These are phyloP conservation scores for Urocolius indicus DNA, from an alignment of 2,113 vertebrate species.

Conservation along the genomic window DNA sequence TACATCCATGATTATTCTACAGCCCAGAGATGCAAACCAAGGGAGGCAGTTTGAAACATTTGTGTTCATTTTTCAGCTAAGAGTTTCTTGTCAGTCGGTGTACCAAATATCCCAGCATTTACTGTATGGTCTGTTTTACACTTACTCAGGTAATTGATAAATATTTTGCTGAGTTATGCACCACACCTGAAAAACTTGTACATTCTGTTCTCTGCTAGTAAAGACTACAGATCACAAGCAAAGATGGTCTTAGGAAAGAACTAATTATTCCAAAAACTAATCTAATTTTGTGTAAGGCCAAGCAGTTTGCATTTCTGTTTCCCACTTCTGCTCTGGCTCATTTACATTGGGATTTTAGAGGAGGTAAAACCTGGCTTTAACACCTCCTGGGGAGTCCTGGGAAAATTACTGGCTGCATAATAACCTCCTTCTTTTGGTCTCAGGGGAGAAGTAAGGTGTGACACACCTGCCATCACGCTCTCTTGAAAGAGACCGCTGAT, in stretches of 20 bases:
- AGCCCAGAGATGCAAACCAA: slow-evolving; percentile 24
- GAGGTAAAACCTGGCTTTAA: neutral
- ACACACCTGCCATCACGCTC: neutral
- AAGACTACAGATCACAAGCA: neutral
- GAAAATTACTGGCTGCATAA: neutral
- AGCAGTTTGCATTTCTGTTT: neutral
- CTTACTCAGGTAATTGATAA: slow-evolving; percentile 16
- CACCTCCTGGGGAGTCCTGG: neutral
- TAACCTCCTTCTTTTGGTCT: neutral
- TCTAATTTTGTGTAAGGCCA: neutral
- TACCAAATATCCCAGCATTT: neutral
- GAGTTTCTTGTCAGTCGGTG: neutral
- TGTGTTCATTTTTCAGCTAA: neutral
- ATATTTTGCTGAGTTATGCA: slow-evolving; percentile 1
- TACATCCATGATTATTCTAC: slow-evolving; percentile 43
- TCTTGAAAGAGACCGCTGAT: neutral
- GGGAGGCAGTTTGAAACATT: slow-evolving; percentile 27
- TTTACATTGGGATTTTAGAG: neutral
- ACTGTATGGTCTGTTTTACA: neutral
- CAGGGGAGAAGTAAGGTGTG: neutral
- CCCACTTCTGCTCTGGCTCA: neutral
- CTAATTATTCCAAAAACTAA: neutral
- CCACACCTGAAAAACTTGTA: neutral
- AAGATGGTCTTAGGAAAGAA: neutral
- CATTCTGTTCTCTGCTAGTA: neutral